Base-by-base conservation (phyloP, 2,888 invertebrate genomes). In the Punctoribates punctum region DNA sequence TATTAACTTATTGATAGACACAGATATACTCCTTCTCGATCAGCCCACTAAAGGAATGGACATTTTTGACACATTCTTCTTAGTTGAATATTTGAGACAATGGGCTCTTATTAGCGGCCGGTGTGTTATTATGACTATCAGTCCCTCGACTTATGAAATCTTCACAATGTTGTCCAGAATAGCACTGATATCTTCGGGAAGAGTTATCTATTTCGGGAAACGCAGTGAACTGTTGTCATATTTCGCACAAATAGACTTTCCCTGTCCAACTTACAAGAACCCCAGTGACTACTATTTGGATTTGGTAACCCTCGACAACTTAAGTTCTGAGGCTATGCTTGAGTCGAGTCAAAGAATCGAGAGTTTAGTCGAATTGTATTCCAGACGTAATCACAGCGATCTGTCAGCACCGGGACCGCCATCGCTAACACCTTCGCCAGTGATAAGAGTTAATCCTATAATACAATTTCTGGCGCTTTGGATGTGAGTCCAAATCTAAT, bases 201-300 rank as follows among this genome's bases (percentile, higher is more conserved):
- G 94, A 80, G 90, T 94, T 15, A 92, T 96, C 88, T 96, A 92
- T 84, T 93, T 92, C 81, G 96, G 96, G 51, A 89, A 90, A 81
- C 88, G 95, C 81, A 87, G 91, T 81, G 93, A 94, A 83, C 91
- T 96, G 90, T 88, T 95, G 83, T 90, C 93, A 82, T 96, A 96
- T 86, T 96, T 96, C 86, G 92, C 91, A 75, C 89, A 90, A 73
- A 89, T 90, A 6, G 95, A 96, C 82, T 96, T 94, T 85, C 95
- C 96, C 1, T 96, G 96, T 84, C 96, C 96, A 17, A 92, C 94
- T 0, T 96, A 92, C 84, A 96, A 96, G 85, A 96, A 96, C 83
- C 96, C 96, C 73, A 94, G 95, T 0, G 96, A 96, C 86, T 96
- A 96, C 84, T 96, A 96, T 83, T 87, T 96, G 85, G 96, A 96